A percentile compares a stretch with the other conserved stretches of the same genome.
phyloP scores from a whole-genome alignment of 2,888 invertebrate genomes.

The Syritta pipiens region DNA sequence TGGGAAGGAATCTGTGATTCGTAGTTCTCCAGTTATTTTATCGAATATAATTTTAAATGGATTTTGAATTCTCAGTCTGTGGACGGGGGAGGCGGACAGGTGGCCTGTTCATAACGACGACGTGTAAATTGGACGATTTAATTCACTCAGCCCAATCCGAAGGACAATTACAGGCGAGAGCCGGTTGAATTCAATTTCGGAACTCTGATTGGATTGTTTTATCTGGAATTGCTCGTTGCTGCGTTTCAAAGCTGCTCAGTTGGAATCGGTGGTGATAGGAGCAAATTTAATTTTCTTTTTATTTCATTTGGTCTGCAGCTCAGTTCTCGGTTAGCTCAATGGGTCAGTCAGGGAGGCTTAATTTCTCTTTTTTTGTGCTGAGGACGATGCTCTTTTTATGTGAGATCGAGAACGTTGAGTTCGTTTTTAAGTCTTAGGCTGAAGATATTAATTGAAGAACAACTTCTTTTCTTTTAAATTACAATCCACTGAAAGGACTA shows the following conservation, averaged over 20 bases:
- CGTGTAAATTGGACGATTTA: constrained; percentile 30
- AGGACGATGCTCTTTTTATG: too few species aligned
- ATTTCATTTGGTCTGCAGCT: too few species aligned
- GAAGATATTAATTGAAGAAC: too few species aligned
- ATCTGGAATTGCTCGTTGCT: background rate
- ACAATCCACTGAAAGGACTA: too few species aligned
- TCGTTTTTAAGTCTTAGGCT: too few species aligned
- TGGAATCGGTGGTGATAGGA: too few species aligned
- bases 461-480: too few species aligned
- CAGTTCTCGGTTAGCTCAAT: too few species aligned
- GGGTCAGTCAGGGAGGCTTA: too few species aligned
- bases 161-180: constrained; percentile 6
- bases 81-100: background rate
- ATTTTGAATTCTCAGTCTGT: constrained; percentile 16
- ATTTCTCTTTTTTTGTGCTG: too few species aligned
- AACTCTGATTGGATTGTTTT: constrained; percentile 31
- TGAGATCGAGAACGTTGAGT: too few species aligned
- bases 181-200: constrained; percentile 30
- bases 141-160: constrained; percentile 23
- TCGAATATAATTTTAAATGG: constrained; percentile 41
- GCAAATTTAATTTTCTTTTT: too few species aligned
- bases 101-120: background rate
- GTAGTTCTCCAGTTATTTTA: constrained; percentile 2
- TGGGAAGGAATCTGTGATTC: background rate
- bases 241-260: background rate